These are phyloP conservation scores for Danionella dracula DNA, from an alignment of 2,797 vertebrate genomes.

Conservation along the genomic window DNA sequence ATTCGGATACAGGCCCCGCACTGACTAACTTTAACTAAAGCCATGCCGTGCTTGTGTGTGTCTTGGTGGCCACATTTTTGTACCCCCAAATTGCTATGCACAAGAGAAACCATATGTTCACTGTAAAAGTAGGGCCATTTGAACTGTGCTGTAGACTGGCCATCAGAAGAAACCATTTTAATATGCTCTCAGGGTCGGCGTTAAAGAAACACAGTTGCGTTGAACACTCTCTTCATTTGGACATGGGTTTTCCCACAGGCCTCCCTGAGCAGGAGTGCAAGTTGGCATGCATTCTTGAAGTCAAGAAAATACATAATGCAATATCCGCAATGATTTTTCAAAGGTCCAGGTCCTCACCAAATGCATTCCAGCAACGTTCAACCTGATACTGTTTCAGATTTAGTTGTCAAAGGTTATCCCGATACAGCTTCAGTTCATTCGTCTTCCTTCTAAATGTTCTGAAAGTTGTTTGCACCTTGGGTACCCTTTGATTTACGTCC, in stretches of 20 bases:
- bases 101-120: conserved; percentile 58
- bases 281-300: conserved; percentile 42
- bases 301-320: conserved; percentile 50
- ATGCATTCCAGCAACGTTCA: conserved; percentile 35
- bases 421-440: too few relatives aligned
- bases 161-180: conserved; percentile 50
- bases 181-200: conserved; percentile 48
- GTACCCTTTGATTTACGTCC: background rate
- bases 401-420: conserved; percentile 20
- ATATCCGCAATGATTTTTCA: conserved; percentile 40
- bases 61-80: conserved; percentile 54
- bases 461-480: background rate
- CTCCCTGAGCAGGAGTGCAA: conserved; percentile 28
- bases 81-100: conserved; percentile 49
- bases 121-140: conserved; percentile 53
- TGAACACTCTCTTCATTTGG: conserved; percentile 38
- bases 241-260: conserved; percentile 20
- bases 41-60: conserved; percentile 43
- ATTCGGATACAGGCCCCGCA: conserved; percentile 31
- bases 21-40: conserved; percentile 49
- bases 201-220: conserved; percentile 45
- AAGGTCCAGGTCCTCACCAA: conserved; percentile 18
- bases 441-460: conserved; percentile 20
- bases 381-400: conserved; percentile 17
- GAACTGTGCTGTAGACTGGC: conserved; percentile 57